Evolutionary conservation across 2,797 vertebrate species (phyloP), one percentile per base, ranked within the genome.

Genomic region (Megaceryle alcyon): DNA sequence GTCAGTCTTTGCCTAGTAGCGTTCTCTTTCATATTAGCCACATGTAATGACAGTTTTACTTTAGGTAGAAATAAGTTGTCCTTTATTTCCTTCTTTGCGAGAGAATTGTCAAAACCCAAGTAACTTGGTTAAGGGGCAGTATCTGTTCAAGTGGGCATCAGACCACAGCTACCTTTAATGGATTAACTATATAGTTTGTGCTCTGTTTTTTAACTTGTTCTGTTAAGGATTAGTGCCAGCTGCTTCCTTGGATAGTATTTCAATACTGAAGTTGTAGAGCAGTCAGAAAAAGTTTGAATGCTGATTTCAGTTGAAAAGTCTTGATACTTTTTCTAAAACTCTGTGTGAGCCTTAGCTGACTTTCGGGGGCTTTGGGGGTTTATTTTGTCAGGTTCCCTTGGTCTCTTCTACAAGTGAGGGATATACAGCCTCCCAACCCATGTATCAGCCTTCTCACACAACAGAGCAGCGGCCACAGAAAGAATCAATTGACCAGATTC

Each of bases 401-500:
- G 98, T 99, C 95, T 99, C 99, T 61, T 98, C 98, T 88, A 99
- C 99, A 95, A 98, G 98, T 89, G 98, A 99, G 94, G 97, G 98
- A 16, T 99, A 98, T 77, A 95, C 98, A 92, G 95, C 98, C 69
- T 98, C 99, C n/a, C 98, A 99, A 13, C 98, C 99, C 73, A 98
- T 99, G 97, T 99, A 98, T 97, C 99, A 99, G 97, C 98, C 98
- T 92, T 98, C 99, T 86, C 99, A 99, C 98, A 98, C 98, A 66
- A 92, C 99, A 97, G 99, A 99, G 83, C 98, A 99, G 35, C 98
- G 98, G 92, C 98, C 99, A 92, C 98, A 98, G 91, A 98, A 99
- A 92, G 99, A 99, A 96, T 96, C 98, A n/a, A 98, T 99, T 82
- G 99, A 99, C 96, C 98, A 99, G 96, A 98, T 99, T 96, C 99